These are phyloP conservation scores for Crypturellus undulatus DNA, from an alignment of 2,113 vertebrate genomes.

Conservation along the genomic window DNA sequence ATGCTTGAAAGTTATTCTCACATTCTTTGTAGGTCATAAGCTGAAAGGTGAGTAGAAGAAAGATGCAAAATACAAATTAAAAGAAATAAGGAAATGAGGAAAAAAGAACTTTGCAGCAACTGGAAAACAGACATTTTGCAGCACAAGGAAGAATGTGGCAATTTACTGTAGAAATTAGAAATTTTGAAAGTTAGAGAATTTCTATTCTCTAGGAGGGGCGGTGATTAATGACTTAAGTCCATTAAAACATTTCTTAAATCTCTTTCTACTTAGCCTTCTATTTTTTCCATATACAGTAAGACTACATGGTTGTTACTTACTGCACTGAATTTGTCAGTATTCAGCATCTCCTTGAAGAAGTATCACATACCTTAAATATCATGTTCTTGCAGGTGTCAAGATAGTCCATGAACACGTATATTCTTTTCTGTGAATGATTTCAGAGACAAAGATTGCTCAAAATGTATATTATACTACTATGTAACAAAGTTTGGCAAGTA, in stretches of 20 bases:
- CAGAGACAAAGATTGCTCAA: background rate
- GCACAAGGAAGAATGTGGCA: background rate
- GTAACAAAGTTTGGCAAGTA: background rate
- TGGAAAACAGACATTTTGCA: background rate
- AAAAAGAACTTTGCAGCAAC: slow-evolving; percentile 7
- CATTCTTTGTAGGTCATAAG: background rate
- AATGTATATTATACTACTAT: background rate
- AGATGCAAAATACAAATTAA: background rate
- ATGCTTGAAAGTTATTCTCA: background rate
- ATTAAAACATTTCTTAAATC: background rate
- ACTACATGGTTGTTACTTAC: background rate
- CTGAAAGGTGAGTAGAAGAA: background rate
- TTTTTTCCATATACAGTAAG: background rate
- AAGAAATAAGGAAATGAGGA: slow-evolving; percentile 17
- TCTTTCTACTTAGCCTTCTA: background rate
- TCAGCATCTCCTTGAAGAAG: background rate
- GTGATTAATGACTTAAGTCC: rapidly evolving
- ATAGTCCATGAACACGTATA: background rate
- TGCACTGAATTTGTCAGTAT: background rate
- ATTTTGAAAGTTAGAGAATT: background rate
- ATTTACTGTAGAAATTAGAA: background rate
- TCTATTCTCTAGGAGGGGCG: too few species aligned
- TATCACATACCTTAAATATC: background rate
- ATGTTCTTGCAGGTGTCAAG: background rate
- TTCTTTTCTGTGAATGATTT: background rate